Base-by-base conservation (phyloP, 1,140 invertebrate species). In the Ctenoplectra terminalis region DNA sequence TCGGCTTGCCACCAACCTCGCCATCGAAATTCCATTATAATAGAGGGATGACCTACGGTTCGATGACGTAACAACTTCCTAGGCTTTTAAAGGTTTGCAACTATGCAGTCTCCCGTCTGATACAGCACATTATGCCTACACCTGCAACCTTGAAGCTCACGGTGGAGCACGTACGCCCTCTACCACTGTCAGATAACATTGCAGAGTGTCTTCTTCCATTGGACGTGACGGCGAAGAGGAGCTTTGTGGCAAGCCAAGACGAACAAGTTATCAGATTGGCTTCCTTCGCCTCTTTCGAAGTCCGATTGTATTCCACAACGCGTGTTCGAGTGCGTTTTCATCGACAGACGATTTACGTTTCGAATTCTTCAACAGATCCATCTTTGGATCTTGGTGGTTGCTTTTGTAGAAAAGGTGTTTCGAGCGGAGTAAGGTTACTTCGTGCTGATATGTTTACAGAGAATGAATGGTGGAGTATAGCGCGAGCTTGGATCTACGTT, bases 61-160 rank as follows among this genome's bases (percentile, higher is more conserved):
- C 85, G 85, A 90, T 92, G 89, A 93, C 90, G 91, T 91, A 92
- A 93, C 89, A 87, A 91, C 91, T 92, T 92, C 91, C 89, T 92
- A 89, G 89, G 90, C 83, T 84, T 84, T 86, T 90, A 90, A 91
- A 89, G 83, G 81, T 85, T 81, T 73, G 75, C 76, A 69, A 86
- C 85, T 84, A 77, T 69, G 26, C n/a, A 43, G 72, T 20, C 43
- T 61, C 64, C 52, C 71, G 66, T 75, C 73, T 43, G 74, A 76
- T 54, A 67, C 56, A 52, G 54, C 48, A 23, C 46, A 81, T 84
- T 76, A 76, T 84, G 70, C 71, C 67, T 56, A 83, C 85, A 73
- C 70, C 81, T 77, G 66, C 76, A 74, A 73, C 77, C 80, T 69
- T 83, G 56, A 1, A n/a, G 4, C 54, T 26, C 13, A 6, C 29